Evolutionary conservation across 2,113 vertebrate genomes (phyloP).

Genomic region (Siphamia tubifer): DNA sequence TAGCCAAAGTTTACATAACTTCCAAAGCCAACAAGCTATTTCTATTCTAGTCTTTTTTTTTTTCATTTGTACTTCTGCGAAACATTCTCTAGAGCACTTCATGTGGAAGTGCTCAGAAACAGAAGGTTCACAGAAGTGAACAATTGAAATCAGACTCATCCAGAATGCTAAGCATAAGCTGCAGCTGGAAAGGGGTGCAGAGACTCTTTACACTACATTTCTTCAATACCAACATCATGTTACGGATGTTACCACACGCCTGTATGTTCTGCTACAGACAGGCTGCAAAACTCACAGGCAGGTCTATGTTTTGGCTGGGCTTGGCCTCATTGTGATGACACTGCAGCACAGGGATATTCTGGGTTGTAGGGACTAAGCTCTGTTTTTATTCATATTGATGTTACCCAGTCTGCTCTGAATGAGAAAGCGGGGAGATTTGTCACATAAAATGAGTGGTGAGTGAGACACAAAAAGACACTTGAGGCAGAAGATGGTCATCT

Average conservation of each 20-base stretch:
- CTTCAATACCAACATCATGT: not conserved
- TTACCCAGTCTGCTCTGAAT: not conserved
- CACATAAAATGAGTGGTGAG: too few species aligned
- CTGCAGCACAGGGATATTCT: constrained; percentile 39
- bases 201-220: not conserved
- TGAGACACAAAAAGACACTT: too few species aligned
- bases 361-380: constrained; percentile 40
- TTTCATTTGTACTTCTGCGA: too few species aligned
- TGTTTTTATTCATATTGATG: constrained; percentile 42
- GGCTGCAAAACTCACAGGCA: constrained; percentile 15
- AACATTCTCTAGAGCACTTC: too few species aligned
- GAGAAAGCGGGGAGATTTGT: not conserved
- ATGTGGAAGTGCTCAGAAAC: constrained; percentile 11
- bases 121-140: not conserved
- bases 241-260: not conserved
- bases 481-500: too few species aligned
- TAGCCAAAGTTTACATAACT: too few species aligned
- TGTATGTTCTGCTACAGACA: not conserved
- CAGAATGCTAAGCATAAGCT: not conserved
- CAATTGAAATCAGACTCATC: not conserved
- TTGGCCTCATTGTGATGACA: constrained; percentile 51
- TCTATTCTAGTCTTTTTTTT: too few species aligned
- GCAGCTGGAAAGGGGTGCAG: not conserved
- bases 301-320: constrained; percentile 35
- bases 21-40: too few species aligned